Percentiles rank a stretch among this genome's conserved stretches.
phyloP scores from a whole-genome alignment of 2,113 vertebrate species.

The Eira barbara region DNA sequence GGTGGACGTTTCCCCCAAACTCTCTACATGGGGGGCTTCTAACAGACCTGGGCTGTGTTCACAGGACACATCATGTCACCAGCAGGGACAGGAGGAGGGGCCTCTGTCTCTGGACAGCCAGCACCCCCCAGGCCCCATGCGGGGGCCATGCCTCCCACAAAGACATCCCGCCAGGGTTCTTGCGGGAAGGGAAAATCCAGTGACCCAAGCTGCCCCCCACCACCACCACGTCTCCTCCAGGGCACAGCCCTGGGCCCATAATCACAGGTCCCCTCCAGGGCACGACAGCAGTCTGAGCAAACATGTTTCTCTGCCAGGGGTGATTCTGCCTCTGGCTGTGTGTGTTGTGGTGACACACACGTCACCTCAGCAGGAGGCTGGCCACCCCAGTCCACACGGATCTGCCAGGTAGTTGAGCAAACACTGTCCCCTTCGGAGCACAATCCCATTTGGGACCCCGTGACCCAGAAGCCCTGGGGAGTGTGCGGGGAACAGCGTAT shows the following conservation, averaged over 20 bases:
- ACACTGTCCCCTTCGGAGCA: neutral
- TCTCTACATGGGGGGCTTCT: no score
- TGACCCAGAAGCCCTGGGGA: neutral
- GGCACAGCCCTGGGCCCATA: neutral
- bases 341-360: neutral
- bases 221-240: neutral
- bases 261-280: neutral
- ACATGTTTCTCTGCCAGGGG: neutral
- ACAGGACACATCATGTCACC: neutral
- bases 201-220: neutral
- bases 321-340: neutral
- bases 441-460: neutral
- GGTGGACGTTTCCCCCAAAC: neutral
- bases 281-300: neutral
- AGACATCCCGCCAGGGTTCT: neutral
- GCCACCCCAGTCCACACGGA: neutral
- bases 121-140: neutral
- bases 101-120: neutral
- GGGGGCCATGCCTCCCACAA: neutral
- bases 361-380: neutral
- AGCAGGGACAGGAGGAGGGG: neutral
- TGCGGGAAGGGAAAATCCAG: neutral
- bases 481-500: neutral
- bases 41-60: neutral
- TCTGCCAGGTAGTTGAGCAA: rapidly evolving